Conservation (phyloP, 1,140 invertebrate genomes). For the Saccostrea cuccullata region DNA sequence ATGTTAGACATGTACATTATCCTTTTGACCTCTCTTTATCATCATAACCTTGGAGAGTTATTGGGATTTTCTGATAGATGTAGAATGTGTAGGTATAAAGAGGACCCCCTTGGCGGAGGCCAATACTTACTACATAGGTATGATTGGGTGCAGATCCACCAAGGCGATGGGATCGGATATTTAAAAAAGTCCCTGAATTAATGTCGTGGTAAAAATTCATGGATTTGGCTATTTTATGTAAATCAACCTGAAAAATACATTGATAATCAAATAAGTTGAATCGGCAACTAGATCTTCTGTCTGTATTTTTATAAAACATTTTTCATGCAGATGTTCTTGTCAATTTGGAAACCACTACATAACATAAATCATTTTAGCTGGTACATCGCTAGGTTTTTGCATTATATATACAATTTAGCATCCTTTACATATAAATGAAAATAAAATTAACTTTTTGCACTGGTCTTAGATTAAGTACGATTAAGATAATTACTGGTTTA, state of each 20-base stretch:
- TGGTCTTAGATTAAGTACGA: not conserved
- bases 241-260: slow-evolving; percentile 57
- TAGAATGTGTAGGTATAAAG: not conserved
- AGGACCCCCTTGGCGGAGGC: not conserved
- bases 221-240: slow-evolving; percentile 60
- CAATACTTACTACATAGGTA: slow-evolving; percentile 51
- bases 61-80: not conserved
- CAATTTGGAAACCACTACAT: not conserved
- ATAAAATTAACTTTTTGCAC: not conserved
- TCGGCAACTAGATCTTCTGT: not conserved
- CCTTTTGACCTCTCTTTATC: not conserved
- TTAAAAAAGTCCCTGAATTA: slow-evolving; percentile 63
- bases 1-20: not conserved
- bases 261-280: not conserved
- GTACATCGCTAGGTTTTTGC: not conserved
- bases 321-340: not conserved
- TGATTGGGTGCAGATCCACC: slow-evolving; percentile 37
- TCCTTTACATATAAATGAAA: not conserved
- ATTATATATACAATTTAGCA: not conserved
- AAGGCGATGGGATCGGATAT: slow-evolving; percentile 55
- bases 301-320: not conserved
- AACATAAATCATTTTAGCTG: not conserved
- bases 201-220: slow-evolving; percentile 66
- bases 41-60: not conserved
- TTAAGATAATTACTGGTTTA: slow-evolving; percentile 44